A percentile compares a stretch with the other conserved stretches of the same genome.
Conservation (phyloP, 2,888 invertebrate species). For the Pyrochroa serraticornis region DNA sequence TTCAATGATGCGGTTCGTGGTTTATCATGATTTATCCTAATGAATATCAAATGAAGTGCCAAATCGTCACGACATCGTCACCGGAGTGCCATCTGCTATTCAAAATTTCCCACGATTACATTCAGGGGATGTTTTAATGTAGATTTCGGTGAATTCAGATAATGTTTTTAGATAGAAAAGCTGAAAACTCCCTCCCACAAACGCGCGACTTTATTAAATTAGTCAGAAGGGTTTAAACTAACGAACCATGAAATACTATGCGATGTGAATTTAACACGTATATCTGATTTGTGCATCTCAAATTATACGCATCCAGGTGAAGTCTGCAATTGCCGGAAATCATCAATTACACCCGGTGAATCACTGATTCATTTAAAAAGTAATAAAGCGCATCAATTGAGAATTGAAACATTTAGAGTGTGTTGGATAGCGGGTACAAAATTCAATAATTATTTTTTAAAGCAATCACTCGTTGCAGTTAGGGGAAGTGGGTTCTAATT, state of each 20-base stretch:
- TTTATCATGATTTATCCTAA: no score
- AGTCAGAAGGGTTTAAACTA: constrained; percentile 29
- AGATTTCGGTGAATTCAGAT: constrained; percentile 30
- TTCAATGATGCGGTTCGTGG: no score
- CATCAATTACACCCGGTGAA: constrained; percentile 49
- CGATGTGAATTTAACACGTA: constrained; percentile 31
- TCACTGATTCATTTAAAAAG: constrained; percentile 37
- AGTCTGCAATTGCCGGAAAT: constrained; percentile 45
- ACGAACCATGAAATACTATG: constrained; percentile 34
- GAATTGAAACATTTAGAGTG: background rate
- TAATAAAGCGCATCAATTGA: background rate
- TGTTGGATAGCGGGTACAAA: no score
- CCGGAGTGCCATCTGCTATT: constrained; percentile 15
- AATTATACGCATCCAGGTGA: constrained; percentile 47
- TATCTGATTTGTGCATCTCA: constrained; percentile 29
- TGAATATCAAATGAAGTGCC: no score
- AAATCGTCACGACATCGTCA: constrained; percentile 40
- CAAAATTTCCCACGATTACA: constrained; percentile 30
- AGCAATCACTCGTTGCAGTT: background rate
- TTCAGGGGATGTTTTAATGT: constrained; percentile 8
- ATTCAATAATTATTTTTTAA: no score
- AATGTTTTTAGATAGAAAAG: constrained; percentile 37
- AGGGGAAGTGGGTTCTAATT: constrained; percentile 27
- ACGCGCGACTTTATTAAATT: constrained; percentile 36
- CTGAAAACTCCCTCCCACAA: constrained; percentile 30